Percentiles rank a stretch among this genome's conserved stretches.
phyloP scores from a whole-genome alignment of 2,888 invertebrate species.

The Pegoplata infirma region DNA sequence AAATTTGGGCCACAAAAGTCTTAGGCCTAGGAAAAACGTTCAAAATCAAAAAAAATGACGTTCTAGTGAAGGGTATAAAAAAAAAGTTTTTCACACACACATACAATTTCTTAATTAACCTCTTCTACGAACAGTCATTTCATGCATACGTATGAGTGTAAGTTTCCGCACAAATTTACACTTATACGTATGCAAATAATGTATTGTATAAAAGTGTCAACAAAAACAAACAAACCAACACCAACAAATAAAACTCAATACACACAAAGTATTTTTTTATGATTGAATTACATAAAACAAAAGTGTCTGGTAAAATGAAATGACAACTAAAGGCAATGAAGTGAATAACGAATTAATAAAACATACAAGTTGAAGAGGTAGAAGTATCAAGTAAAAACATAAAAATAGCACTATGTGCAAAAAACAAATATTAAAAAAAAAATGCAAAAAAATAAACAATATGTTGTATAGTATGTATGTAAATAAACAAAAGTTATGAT shows the following conservation, averaged over 20 bases:
- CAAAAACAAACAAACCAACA: conserved; percentile 22
- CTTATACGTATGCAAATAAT: too few species aligned
- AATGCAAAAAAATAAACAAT: neutral
- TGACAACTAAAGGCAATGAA: conserved; percentile 67
- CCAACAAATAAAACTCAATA: conserved; percentile 23
- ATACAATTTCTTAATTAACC: conserved; percentile 46
- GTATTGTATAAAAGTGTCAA: too few species aligned
- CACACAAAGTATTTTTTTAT: conserved; percentile 42
- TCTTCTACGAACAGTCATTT: too few species aligned
- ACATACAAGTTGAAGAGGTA: neutral
- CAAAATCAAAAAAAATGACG: too few species aligned
- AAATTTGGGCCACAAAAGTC: too few species aligned
- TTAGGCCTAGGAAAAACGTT: too few species aligned
- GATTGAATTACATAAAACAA: conserved; percentile 62
- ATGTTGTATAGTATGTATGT: too few species aligned
- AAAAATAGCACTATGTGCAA: neutral
- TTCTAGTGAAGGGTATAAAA: too few species aligned
- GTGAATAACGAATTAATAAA: conserved; percentile 62
- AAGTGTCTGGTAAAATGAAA: conserved; percentile 58
- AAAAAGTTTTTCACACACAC: too few species aligned
- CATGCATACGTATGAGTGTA: too few species aligned
- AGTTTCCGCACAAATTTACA: too few species aligned
- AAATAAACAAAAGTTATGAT: conserved; percentile 60
- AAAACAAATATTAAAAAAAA: neutral
- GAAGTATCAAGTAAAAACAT: neutral